phyloP scores from a whole-genome alignment of 2,888 invertebrate genomes.

The Villa cingulata region DNA sequence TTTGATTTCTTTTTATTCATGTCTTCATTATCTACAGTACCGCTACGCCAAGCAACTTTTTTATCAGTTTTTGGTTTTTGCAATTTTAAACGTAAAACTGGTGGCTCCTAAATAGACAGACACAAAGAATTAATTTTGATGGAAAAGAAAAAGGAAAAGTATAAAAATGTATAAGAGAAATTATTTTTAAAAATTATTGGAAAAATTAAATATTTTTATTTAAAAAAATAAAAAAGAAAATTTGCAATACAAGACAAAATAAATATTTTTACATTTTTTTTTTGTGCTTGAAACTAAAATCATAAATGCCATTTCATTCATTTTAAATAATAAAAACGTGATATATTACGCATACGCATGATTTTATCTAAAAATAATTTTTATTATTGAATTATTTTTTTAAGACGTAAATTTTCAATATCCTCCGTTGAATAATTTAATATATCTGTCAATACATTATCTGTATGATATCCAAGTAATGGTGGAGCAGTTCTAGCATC shows the following conservation, averaged over 20 bases:
- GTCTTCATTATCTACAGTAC: slow-evolving; percentile 88
- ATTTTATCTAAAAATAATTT: background rate
- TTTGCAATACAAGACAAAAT: too few relatives aligned
- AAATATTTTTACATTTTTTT: too few relatives aligned
- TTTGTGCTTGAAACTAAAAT: too few relatives aligned
- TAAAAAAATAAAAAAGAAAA: background rate
- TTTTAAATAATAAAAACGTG: background rate
- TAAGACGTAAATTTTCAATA: slow-evolving; percentile 36
- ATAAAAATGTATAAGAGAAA: too few relatives aligned
- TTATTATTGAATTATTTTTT: slow-evolving; percentile 25
- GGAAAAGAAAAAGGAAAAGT: background rate
- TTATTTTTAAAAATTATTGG: too few relatives aligned
- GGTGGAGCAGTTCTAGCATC: slow-evolving; percentile 65
- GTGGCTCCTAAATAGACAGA: slow-evolving; percentile 40
- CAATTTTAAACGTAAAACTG: slow-evolving; percentile 49
- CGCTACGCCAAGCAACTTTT: slow-evolving; percentile 81
- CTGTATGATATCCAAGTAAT: slow-evolving; percentile 75
- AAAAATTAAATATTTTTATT: background rate
- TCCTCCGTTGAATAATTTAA: slow-evolving; percentile 47
- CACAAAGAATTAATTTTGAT: background rate
- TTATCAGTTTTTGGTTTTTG: slow-evolving; percentile 55
- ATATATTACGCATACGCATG: background rate
- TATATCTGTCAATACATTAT: slow-evolving; percentile 52
- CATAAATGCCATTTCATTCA: too few relatives aligned
- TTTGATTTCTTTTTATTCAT: slow-evolving; percentile 94